Base-by-base conservation (phyloP, 2,113 vertebrate genomes). In the Urocitellus parryii region DNA sequence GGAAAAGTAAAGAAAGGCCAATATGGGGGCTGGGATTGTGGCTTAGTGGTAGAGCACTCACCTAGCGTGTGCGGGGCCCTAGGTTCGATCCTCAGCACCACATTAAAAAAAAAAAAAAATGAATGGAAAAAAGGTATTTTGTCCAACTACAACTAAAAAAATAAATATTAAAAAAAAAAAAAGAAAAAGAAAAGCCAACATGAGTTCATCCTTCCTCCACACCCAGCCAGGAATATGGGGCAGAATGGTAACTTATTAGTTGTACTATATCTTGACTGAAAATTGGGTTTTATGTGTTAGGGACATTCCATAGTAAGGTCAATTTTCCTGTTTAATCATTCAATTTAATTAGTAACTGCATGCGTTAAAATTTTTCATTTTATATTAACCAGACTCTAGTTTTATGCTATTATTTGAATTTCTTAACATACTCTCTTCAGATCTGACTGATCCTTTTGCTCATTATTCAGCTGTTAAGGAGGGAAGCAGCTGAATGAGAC, bases 291-390 rank as follows among this genome's bases (percentile, higher is more conserved):
- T 87, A 87, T 42, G 8, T 77, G 27, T 84, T 80, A 45, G 72
- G 25, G 7, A 91, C 11, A 70, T 45, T 56, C n/a, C 34, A 53
- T 34, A 17, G 65, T 48, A 63, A 95, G 79, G 42, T 20, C n/a
- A 91, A 88, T 25, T 74, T 86, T 34, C 81, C 9, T 84, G 78
- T 56, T 91, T 91, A 67, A 79, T 84, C 24, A 29, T 91, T 82
- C 53, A 8, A 78, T 82, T 95, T 93, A 90, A 74, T 63, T 83
- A 82, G 53, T 56, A 61, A 93, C 34, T 87, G 53, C 0, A 74
- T 45, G 58, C 25, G 88, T 88, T 45, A 84, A 85, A 88, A 76
- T 86, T 86, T 74, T 89, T 45, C 74, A 77, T 91, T 90, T 86
- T 58, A 88, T 27, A 86, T 88, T 74, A 58, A 65, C n/a, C 18